A percentile compares a stretch with the other conserved stretches of the same genome.
phyloP scores from a whole-genome alignment of 2,888 invertebrate genomes.

The Parnassius smintheus region DNA sequence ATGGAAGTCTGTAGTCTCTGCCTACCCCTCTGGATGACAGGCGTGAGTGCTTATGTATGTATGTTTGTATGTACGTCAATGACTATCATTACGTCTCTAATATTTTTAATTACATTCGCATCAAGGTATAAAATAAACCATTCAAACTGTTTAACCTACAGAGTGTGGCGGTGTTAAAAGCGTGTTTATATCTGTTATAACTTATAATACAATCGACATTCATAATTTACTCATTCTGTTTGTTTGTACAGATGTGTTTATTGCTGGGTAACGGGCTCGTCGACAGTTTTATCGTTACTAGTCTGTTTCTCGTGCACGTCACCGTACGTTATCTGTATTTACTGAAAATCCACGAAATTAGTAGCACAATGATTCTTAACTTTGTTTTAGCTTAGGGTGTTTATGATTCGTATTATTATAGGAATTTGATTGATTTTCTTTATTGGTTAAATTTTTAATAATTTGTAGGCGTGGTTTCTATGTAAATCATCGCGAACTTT shows the following conservation, averaged over 20 bases:
- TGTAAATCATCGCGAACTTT: no score
- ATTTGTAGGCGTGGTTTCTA: no score
- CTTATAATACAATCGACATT: conserved; percentile 22
- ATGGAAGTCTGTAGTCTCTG: no score
- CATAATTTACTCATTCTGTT: conserved; percentile 37
- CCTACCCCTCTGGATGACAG: no score
- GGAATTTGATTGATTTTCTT: neutral
- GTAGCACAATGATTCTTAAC: conserved; percentile 59
- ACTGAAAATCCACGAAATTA: conserved; percentile 54
- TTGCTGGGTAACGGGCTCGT: conserved; percentile 40
- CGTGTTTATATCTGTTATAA: conserved; percentile 5
- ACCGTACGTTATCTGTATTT: conserved; percentile 61
- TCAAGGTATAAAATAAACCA: neutral
- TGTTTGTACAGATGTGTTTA: conserved; percentile 59
- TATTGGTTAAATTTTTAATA: no score
- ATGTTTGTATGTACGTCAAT: no score
- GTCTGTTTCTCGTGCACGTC: conserved; percentile 64
- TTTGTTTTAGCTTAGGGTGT: conserved; percentile 47
- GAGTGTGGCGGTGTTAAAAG: conserved; percentile 5
- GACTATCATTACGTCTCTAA: no score
- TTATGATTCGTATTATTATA: neutral
- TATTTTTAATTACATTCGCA: no score
- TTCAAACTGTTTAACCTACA: neutral
- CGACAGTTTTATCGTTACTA: conserved; percentile 53
- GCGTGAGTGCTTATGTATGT: no score